Conservation (phyloP, 2,888 invertebrate species). For the Heteromyza rotundicornis region DNA sequence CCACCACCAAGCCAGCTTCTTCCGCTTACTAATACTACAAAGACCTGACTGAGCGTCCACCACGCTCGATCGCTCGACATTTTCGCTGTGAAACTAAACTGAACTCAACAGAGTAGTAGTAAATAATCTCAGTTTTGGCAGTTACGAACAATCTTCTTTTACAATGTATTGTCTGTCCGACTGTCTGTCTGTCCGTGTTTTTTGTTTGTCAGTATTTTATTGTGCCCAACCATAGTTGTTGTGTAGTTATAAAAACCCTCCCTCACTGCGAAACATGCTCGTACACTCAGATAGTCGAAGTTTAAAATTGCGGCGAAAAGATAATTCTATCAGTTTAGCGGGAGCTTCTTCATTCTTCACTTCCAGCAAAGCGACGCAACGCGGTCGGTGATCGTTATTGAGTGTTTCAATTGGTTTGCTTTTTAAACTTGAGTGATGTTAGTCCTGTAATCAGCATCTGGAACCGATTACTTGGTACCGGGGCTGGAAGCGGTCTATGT, state of each 20-base stretch:
- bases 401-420: no score
- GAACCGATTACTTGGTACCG: no score
- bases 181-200: no score
- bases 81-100: background rate
- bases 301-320: background rate
- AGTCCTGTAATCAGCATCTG: no score
- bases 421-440: no score
- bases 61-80: background rate
- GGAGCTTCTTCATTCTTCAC: conserved; percentile 7
- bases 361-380: background rate
- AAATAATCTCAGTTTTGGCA: background rate
- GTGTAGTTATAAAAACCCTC: background rate
- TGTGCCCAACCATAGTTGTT: background rate
- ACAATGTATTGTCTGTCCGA: no score
- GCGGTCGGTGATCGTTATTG: background rate
- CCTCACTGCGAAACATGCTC: background rate
- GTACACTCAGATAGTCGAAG: background rate
- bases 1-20: background rate
- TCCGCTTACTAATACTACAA: no score
- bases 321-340: conserved; percentile 6
- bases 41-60: no score
- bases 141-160: no score
- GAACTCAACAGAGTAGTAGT: background rate
- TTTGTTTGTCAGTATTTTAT: background rate
- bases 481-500: no score